Evolutionary conservation across 2,113 vertebrate species (phyloP).

Genomic region (Prunella himalayana): DNA sequence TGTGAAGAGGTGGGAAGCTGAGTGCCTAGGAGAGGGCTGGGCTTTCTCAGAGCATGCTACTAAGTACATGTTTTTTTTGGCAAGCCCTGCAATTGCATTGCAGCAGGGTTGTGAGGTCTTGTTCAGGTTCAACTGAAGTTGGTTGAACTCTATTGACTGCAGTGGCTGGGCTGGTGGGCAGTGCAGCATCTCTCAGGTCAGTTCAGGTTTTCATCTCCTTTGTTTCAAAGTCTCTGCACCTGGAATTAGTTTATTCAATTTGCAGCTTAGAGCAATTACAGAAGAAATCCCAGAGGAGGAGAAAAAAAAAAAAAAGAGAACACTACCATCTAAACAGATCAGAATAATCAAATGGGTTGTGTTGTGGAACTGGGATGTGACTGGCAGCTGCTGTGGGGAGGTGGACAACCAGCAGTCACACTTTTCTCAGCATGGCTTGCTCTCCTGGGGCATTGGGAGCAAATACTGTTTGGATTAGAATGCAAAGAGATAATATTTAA

Average conservation of each 20-base stretch:
- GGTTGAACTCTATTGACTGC: background rate
- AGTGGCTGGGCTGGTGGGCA: background rate
- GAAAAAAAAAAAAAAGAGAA: background rate
- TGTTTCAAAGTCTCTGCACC: background rate
- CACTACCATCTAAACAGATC: background rate
- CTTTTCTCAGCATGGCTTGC: background rate
- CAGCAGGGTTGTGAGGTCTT: background rate
- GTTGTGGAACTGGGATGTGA: background rate
- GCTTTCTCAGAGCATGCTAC: background rate
- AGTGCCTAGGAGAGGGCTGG: background rate
- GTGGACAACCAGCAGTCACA: background rate
- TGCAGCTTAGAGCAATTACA: background rate
- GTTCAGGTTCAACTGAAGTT: background rate
- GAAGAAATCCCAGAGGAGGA: background rate
- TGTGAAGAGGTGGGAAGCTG: background rate
- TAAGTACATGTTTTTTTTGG: background rate
- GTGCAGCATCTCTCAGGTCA: background rate
- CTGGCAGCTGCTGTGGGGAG: background rate
- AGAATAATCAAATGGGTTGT: background rate
- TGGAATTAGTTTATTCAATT: background rate
- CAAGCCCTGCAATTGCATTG: background rate
- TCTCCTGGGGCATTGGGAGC: background rate
- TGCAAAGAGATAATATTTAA: background rate
- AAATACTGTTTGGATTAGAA: background rate
- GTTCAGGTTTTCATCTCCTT: background rate